Conservation (phyloP, 1,140 invertebrate genomes). For the Aphelinus certus region DNA sequence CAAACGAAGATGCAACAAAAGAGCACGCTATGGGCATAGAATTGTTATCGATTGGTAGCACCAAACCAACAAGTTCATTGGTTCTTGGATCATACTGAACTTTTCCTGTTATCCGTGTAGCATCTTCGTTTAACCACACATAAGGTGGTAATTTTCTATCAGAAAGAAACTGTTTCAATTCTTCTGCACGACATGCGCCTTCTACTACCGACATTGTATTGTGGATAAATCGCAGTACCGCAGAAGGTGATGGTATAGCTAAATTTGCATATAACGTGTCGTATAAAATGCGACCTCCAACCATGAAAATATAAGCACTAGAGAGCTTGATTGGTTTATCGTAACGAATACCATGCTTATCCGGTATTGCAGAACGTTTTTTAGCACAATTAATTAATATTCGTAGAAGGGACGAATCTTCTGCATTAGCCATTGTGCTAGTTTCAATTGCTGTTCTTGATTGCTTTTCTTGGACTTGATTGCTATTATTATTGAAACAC, state of each 20-base stretch:
- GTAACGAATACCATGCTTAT: conserved; percentile 38
- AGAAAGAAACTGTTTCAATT: conserved; percentile 38
- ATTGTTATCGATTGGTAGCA: conserved; percentile 39
- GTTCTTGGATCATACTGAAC: conserved; percentile 42
- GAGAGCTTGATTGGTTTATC: background rate
- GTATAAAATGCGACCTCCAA: conserved; percentile 16
- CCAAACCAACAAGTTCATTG: conserved; percentile 46
- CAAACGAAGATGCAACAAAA: conserved; percentile 22
- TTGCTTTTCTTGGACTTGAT: no score
- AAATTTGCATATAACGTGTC: conserved; percentile 18
- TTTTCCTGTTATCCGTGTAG: conserved; percentile 33
- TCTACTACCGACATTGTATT: conserved; percentile 7
- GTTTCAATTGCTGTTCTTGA: no score
- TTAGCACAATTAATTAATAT: no score
- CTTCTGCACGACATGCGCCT: conserved; percentile 16
- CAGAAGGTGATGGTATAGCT: background rate
- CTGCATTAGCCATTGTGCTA: no score
- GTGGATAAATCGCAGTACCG: conserved; percentile 13
- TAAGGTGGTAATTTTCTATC: conserved; percentile 29
- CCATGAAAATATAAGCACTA: background rate
- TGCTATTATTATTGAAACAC: no score
- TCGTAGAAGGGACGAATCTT: no score
- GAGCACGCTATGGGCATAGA: conserved; percentile 21
- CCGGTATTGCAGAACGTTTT: no score
- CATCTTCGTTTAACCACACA: conserved; percentile 42